Base-by-base conservation (phyloP, 1,140 invertebrate genomes). In the Branchinecta lindahli region DNA sequence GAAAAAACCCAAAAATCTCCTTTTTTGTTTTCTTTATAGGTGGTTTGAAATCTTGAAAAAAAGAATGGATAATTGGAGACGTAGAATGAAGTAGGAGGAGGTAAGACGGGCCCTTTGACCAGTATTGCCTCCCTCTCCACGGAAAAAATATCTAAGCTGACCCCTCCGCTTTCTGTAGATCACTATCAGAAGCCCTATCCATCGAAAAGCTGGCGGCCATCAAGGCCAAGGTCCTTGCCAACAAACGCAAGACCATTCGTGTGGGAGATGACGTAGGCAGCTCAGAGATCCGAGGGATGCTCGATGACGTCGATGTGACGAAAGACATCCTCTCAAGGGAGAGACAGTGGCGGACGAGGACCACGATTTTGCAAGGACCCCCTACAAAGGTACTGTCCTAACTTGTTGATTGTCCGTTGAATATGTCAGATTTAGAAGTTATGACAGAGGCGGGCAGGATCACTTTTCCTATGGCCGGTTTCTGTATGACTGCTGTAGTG, bases 191-290 rank as follows among this genome's bases (percentile, higher is more conserved):
- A 76, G 90, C 92, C 67, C 93, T 98, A 91, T 94, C 94, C 3
- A 90, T 96, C 8, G 94, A 98, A 78, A 97, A 96, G 80, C 97
- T 98, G 81, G 94, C 94, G 33, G 94, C 93, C 15, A 95, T 98
- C 70, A 96, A 96, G 81, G 94, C 94, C 0, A 98, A 98, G 82
- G 87, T 94, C 81, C 82, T 97, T 75, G 94, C 94, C 6, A 96
- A 95, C 73, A 98, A 98, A 78, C 83, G 94, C 74, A 95, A 92
- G 0, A 97, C 94, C 8, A 98, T 98, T 75, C 96, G 92, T 79
- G 89, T 90, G 71, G 80, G 80, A 74, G 92, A 94, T 77, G 94
- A 97, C 78, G 90, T 46, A 45, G 70, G 47, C 8, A 69, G 33
- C 44, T 66, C 69, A 18, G 94, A 96, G 77, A 81, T 95, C 46